Base-by-base conservation (phyloP, 2,113 vertebrate species). In the Nycticryphes semicollaris region DNA sequence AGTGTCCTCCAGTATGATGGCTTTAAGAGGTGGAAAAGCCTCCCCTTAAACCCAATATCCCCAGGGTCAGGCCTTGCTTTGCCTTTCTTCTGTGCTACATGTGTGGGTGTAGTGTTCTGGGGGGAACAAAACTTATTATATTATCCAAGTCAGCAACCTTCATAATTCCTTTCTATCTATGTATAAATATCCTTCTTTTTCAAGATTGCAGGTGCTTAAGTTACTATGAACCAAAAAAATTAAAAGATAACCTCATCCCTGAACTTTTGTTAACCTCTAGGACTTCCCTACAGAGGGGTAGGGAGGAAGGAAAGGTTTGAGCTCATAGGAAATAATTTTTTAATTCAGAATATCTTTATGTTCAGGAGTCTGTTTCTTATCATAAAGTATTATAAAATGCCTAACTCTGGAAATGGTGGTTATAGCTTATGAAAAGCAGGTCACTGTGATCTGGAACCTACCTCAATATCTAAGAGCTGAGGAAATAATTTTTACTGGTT, bases 41-140 rank as follows among this genome's bases (percentile, higher is more conserved):
- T n/a, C n/a, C n/a, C n/a, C n/a, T n/a, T n/a, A n/a, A n/a, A 20
- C 1, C 6, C 37, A 2, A 1, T 19, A 80, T 50, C 39, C 35
- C 33, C 16, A 5, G 31, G 12, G 12, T 4, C 12, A 14, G 14
- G 27, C 53, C 25, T 48, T 35, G 60, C 35, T 59, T 19, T 84
- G 35, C 31, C 19, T 43, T 48, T 59, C 18, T 79, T 9, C 67
- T 48, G 1, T 39, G 6, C 33, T 35, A 23, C 22, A 59, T n/a
- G 33, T 45, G n/a, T 28, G 30, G 31, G 56, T 24, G 14, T 12
- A 35, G 18, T 12, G 19, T 48, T 54, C 69, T 18, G 14, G 15
- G 0, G 2, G 10, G 28, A 54, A 39, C 33, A 20, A 15, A 22
- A 54, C 12, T n/a, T n/a, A 16, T 13, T 80, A 7, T 7, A 4